Percentiles rank a stretch among this genome's conserved stretches.
Evolutionary conservation across 2,113 vertebrate species (phyloP).

Genomic region (Myiozetetes cayanensis): DNA sequence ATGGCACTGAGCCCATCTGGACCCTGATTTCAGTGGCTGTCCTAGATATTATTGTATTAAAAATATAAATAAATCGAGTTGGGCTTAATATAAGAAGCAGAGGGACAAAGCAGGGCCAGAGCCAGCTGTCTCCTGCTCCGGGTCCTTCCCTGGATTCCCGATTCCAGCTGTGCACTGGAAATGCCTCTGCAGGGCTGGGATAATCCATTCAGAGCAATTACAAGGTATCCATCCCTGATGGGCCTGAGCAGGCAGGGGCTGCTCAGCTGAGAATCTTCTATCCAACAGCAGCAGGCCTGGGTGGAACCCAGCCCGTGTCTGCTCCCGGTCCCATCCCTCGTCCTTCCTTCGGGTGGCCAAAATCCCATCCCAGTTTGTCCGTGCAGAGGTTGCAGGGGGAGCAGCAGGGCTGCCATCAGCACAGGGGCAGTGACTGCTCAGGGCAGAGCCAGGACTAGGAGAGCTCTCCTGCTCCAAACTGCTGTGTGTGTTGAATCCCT

Average conservation of each 20-base stretch:
- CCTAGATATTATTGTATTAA: not conserved
- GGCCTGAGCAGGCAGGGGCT: constrained; percentile 60
- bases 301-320: not conserved
- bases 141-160: constrained; percentile 17
- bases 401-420: not conserved
- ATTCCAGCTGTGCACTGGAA: constrained; percentile 44
- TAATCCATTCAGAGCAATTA: constrained; percentile 63
- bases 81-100: not conserved
- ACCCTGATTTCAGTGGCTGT: not conserved
- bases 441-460: not conserved
- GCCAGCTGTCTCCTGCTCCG: not conserved
- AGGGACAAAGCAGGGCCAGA: constrained; percentile 1
- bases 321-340: fast-evolving
- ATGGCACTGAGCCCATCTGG: not conserved
- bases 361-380: not conserved
- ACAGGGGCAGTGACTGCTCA: not conserved
- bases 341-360: not conserved
- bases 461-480: not conserved
- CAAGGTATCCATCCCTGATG: constrained; percentile 56
- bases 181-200: constrained; percentile 49
- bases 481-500: not conserved
- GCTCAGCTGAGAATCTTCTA: not conserved
- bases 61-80: not conserved
- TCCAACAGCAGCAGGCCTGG: not conserved
- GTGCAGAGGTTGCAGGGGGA: not conserved